phyloP scores from a whole-genome alignment of 2,797 vertebrate genomes.

The Tokudaia tokunoshimensis region DNA sequence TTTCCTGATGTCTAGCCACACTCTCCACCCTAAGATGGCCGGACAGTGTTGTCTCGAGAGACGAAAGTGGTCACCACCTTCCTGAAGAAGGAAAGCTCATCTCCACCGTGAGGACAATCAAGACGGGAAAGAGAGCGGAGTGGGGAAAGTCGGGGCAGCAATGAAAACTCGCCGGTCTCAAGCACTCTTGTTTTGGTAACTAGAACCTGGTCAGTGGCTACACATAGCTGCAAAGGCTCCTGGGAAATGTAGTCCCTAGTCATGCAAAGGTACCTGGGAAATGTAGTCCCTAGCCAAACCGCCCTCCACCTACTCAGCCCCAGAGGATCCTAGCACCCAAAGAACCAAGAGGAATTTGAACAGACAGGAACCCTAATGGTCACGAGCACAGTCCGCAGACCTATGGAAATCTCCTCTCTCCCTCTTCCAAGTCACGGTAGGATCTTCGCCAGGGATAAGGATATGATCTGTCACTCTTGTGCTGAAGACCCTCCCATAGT shows the following conservation, averaged over 20 bases:
- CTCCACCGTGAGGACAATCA: background rate
- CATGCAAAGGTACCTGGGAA: constrained; percentile 33
- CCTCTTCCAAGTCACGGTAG: background rate
- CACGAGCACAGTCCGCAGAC: background rate
- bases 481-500: background rate
- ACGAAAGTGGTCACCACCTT: background rate
- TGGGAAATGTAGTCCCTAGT: constrained; percentile 53
- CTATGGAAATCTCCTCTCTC: background rate
- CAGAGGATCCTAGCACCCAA: background rate
- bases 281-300: background rate
- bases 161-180: background rate
- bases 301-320: background rate
- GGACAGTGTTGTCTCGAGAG: background rate
- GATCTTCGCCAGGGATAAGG: background rate
- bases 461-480: background rate
- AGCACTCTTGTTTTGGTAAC: background rate
- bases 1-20: background rate
- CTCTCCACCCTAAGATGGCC: background rate
- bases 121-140: background rate
- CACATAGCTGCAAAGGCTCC: background rate
- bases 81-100: background rate
- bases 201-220: background rate
- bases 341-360: background rate
- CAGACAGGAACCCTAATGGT: background rate
- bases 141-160: too few species aligned